Evolutionary conservation across 2,797 vertebrate species (phyloP), one percentile per base, ranked within the genome.

Genomic region (Numenius phaeopus): DNA sequence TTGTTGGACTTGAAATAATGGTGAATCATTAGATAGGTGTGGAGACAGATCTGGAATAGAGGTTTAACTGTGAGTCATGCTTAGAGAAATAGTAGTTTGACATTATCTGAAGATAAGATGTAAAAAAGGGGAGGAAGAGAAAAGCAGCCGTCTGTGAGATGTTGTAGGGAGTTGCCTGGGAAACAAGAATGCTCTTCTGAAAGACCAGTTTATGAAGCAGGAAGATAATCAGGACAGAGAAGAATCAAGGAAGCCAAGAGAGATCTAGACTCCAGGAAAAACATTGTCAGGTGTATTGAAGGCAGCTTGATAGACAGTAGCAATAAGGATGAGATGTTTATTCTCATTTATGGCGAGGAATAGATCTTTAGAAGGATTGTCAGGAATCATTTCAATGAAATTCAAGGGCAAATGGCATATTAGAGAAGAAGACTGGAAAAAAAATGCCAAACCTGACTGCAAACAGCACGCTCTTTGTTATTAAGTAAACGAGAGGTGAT

Each of bases 111-210:
- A 69, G 20, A 34, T 69, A 44, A 62, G 40, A 44, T 11, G 2
- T 61, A 29, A 58, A 44, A 40, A 7, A 52, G 3, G 0, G 1
- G 2, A 0, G 1, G 1, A 8, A 75, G 22, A 70, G 11, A 79
- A 87, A 81, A 80, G 12, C n/a, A 78, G 7, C 30, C 5, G 91
- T 81, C 27, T 55, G 22, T 84, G 49, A 75, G 34, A 20, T 62
- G 13, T 42, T 71, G 14, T 47, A 42, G 39, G 19, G 29, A 93
- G 50, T 21, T 65, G n/a, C 61, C 8, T 83, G 57, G 26, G 23
- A 61, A 59, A 62, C 58, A 19, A 54, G n/a, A 69, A 77, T 80
- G 14, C 22, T 67, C 18, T 78, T 90, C 47, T 59, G 70, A 67
- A 52, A 16, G 44, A 65, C 14, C 5, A 3, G 19, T 44, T 61